Evolutionary conservation across 2,888 invertebrate genomes (phyloP), one percentile per base, ranked within the genome.

Genomic region (Seira ritae): DNA sequence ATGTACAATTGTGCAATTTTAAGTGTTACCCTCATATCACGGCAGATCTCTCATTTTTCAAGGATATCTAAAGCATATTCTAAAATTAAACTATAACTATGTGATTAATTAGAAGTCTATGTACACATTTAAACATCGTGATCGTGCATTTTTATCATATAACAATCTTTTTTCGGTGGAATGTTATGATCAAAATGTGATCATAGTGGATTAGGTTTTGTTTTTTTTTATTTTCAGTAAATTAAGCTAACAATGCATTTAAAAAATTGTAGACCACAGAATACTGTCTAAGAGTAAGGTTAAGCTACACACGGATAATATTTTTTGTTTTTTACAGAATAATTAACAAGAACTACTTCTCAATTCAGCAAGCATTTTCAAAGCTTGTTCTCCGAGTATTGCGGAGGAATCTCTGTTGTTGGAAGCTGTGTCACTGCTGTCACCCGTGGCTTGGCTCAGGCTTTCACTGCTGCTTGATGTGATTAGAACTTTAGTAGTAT

Each of bases 401-500:
- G 85, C 87, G 0, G 86, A 83, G 3, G 87, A 86, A 37, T 88
- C 88, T 65, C 88, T 77, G 24, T 85, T 85, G 19, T 65, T 65
- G 20, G 75, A 68, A 20, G 83, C 66, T 23, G 81, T 77, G 37
- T 86, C 85, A 65, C 82, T 71, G 37, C 74, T 80, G 80, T 86
- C 75, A 66, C 73, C 65, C 77, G 86, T 81, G 31, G 81, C 81
- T 71, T 81, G 81, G 84, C 87, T 87, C 42, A 85, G 83, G 78
- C 80, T 85, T 67, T 85, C 87, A 84, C 86, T 88, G 77, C 87
- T 86, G 17, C 87, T 88, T 17, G 86, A 87, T 10, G 87, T 88
- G 69, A 89, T 89, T 72, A 89, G 85, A 31, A 89, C 87, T 85
- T 89, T 89, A n/a, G 89, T 89, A 1, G 89, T 89, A 73, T 89